These are phyloP conservation scores for Dioctria linearis DNA, from an alignment of 2,888 invertebrate genomes.

Conservation along the genomic window DNA sequence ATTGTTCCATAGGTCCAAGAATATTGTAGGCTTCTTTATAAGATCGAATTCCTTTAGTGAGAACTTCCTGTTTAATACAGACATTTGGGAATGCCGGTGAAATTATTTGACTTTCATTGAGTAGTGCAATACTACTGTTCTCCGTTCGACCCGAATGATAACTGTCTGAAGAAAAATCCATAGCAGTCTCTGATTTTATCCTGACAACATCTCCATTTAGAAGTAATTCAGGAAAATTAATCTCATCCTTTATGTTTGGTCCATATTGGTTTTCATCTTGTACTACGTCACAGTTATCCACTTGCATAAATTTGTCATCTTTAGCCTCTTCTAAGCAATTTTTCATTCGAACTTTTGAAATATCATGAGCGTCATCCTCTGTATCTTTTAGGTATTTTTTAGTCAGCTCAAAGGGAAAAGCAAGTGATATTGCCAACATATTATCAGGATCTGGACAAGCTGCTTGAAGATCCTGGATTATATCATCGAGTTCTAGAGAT, in stretches of 20 bases:
- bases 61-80: slow-evolving; percentile 19
- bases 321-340: slow-evolving; percentile 30
- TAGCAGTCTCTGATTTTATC: neutral
- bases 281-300: neutral
- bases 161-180: slow-evolving; percentile 3
- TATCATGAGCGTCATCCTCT: neutral
- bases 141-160: neutral
- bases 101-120: neutral
- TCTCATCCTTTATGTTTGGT: neutral
- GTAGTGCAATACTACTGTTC: neutral
- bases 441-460: neutral
- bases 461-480: slow-evolving; percentile 51
- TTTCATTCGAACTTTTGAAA: slow-evolving; percentile 30
- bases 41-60: slow-evolving; percentile 19
- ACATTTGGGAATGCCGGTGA: neutral
- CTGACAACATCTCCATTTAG: too few species aligned
- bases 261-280: neutral
- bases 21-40: slow-evolving; percentile 33
- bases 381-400: neutral
- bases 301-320: neutral
- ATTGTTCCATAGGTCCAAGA: slow-evolving; percentile 32
- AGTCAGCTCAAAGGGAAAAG: slow-evolving; percentile 25
- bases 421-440: neutral
- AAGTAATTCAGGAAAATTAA: neutral
- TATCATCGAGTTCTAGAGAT: slow-evolving; percentile 54